phyloP scores from a whole-genome alignment of 2,797 vertebrate species.

The Pelochelys cantorii region DNA sequence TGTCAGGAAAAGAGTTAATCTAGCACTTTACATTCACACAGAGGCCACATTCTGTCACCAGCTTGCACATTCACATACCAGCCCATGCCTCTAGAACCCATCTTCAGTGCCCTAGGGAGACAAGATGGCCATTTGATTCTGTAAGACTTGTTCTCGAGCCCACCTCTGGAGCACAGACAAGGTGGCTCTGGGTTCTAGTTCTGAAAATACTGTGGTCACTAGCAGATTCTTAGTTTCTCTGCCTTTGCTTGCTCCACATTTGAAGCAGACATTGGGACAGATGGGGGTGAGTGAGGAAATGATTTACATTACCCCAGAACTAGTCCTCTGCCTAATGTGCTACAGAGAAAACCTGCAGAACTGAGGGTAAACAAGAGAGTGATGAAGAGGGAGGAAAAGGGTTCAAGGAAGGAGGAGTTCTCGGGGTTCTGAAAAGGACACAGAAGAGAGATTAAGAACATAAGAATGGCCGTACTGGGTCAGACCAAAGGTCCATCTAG shows the following conservation, averaged over 20 bases:
- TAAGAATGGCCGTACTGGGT: too few species aligned
- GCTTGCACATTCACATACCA: accelerated
- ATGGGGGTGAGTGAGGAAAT: background rate
- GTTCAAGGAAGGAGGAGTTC: background rate
- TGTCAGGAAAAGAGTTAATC: background rate
- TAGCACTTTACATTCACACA: background rate
- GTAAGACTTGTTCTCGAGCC: background rate
- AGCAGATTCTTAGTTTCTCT: background rate
- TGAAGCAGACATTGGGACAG: background rate
- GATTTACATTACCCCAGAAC: background rate
- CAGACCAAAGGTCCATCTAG: too few species aligned
- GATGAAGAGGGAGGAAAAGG: background rate
- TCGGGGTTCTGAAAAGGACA: background rate
- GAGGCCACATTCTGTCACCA: background rate
- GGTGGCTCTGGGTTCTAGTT: background rate
- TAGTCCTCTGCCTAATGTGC: background rate
- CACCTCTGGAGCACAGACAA: background rate
- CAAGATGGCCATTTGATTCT: background rate
- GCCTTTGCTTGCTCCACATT: background rate
- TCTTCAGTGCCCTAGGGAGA: background rate
- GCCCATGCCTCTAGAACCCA: background rate
- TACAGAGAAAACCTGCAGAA: background rate
- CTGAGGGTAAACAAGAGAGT: background rate
- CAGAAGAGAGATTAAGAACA: background rate
- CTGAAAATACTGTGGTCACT: too few species aligned